phyloP scores from a whole-genome alignment of 2,797 vertebrate genomes.

The Danio tinwini region DNA sequence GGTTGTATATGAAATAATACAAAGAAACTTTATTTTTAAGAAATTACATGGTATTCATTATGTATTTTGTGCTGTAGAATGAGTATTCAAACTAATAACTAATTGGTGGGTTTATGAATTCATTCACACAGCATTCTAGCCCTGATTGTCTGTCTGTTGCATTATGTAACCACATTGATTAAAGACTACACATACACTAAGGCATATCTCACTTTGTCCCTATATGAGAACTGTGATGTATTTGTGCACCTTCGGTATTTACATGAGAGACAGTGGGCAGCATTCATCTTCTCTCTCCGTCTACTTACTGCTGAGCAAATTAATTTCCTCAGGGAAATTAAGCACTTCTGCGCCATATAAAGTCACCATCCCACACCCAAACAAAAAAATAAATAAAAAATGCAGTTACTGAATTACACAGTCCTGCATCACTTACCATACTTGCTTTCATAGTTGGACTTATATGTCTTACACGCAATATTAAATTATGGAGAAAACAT shows the following conservation, averaged over 20 bases:
- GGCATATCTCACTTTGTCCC: neutral
- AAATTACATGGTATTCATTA: too few species aligned
- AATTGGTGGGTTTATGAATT: neutral
- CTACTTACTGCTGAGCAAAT: constrained; percentile 64
- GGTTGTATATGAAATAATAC: too few species aligned
- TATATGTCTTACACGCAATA: constrained; percentile 65
- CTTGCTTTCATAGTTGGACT: constrained; percentile 67
- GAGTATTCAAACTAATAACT: neutral
- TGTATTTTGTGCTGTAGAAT: too few species aligned
- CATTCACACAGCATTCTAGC: neutral
- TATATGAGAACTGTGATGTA: constrained; percentile 48
- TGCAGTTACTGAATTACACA: constrained; percentile 69
- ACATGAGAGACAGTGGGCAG: constrained; percentile 72
- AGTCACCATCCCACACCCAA: constrained; percentile 54
- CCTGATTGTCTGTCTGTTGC: neutral
- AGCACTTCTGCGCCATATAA: constrained; percentile 65
- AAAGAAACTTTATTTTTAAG: too few species aligned
- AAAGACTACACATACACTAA: neutral
- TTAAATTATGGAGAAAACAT: constrained; percentile 66
- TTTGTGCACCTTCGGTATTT: constrained; percentile 70
- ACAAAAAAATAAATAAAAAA: constrained; percentile 26
- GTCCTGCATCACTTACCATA: constrained; percentile 58
- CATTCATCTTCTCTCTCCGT: constrained; percentile 64
- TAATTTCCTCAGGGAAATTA: constrained; percentile 77
- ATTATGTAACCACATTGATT: neutral